Conservation (phyloP, 92 coral and sea anemone genomes). For the Epizoanthus scotinus region DNA sequence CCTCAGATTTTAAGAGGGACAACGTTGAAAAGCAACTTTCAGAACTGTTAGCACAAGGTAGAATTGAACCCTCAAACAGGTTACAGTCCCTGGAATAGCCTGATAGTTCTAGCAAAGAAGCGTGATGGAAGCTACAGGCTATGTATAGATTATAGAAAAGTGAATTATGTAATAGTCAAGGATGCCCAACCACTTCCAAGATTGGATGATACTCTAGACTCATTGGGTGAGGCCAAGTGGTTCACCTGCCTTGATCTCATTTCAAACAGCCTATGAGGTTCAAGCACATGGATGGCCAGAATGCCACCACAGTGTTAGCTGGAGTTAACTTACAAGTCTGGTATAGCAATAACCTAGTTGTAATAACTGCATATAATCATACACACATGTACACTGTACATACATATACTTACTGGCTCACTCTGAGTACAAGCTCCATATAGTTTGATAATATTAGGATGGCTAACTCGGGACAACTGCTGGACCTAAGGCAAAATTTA, state of each 20-base stretch:
- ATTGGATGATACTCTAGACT: slow-evolving; percentile 41
- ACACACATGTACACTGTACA: not conserved
- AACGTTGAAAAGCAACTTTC: slow-evolving; percentile 43
- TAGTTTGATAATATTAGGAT: slow-evolving; percentile 81
- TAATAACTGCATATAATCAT: no score
- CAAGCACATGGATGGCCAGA: no score
- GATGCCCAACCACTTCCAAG: slow-evolving; percentile 54
- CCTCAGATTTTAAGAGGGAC: no score
- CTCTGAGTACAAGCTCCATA: slow-evolving; percentile 89
- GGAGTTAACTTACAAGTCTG: no score
- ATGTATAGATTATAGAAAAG: slow-evolving; percentile 39
- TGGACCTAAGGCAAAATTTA: slow-evolving; percentile 64
- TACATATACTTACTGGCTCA: slow-evolving; percentile 82
- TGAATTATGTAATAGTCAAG: slow-evolving; percentile 39
- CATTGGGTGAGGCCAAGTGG: slow-evolving; percentile 33
- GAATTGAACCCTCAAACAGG: slow-evolving; percentile 40
- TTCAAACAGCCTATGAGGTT: not conserved
- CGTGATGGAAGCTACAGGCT: slow-evolving; percentile 34
- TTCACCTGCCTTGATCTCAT: slow-evolving; percentile 28
- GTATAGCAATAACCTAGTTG: no score
- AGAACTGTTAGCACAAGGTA: slow-evolving; percentile 32
- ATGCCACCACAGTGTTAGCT: no score
- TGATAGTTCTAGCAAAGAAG: slow-evolving; percentile 41
- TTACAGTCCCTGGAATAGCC: slow-evolving; percentile 59
- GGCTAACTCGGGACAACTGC: slow-evolving; percentile 90